Evolutionary conservation across 1,140 invertebrate genomes (phyloP), one percentile per base, ranked within the genome.

Genomic region (Zaprionus vittiger): DNA sequence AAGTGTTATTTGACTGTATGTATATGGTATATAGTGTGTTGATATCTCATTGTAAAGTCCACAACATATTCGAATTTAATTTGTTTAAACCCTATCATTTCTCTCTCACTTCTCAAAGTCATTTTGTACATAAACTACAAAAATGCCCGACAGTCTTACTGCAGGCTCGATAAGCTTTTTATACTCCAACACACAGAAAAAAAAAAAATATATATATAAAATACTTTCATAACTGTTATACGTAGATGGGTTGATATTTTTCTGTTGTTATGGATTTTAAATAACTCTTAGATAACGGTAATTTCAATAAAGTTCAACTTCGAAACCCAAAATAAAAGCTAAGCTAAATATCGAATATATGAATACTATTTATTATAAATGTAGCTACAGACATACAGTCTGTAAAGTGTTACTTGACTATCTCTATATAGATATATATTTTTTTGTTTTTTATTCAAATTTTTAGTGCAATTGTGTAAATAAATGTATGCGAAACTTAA

Each of bases 251-350:
- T 28, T 34, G 34, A 15, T 68, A 63, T 49, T 26, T 74, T 69
- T 47, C 5, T 22, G 44, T 68, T 73, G 70, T 63, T 41, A 61
- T 59, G 17, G 15, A 55, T 37, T 65, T 65, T 72, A 20, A 17
- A 71, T 17, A 34, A 62, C 57, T 54, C 57, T 57, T 68, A 59
- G 63, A 59, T 73, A 63, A 73, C 22, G 61, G 37, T 49, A 61
- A 66, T 77, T 73, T 77, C 59, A 68, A 73, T 47, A 67, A 68
- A 77, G 70, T 77, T 73, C 37, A 77, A 77, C 69, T 77, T 73
- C 31, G 62, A 62, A 34, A 34, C 31, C 31, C 56, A 62, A 77
- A 77, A 73, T 62, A 26, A 49, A 77, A 76, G 73, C 73, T 62
- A 55, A 72, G 69, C 68, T 65, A 14, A 52, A 20, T 52, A 14